Evolutionary conservation across 2,888 invertebrate species (phyloP), one percentile per base, ranked within the genome.

Genomic region (Protophormia terraenovae): DNA sequence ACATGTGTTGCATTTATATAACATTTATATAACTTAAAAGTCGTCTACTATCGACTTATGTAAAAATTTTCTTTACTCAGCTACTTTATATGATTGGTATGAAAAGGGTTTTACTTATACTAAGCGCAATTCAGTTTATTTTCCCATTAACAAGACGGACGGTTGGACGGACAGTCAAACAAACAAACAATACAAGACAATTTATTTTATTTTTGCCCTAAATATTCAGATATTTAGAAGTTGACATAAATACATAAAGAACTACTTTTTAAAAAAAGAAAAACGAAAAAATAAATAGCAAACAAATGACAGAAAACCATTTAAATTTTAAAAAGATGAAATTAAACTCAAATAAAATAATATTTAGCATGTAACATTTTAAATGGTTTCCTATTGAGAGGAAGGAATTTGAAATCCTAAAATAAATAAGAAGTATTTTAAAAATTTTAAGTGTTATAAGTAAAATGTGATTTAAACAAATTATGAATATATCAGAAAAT

Each of bases 61-160:
- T 14, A 53, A 53, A 16, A 6, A 12, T 32, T 35, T 22, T 67
- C 38, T 14, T 29, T 58, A 8, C 22, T 53, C 53, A 47, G 19
- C 58, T 50, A 27, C 41, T 60, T 75, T 50, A 4, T 53, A 60
- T 69, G 60, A 69, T 32, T 62, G 67, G 22, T 75, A 60, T 50
- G 50, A 29, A 67, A 76, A 75, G 53, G 60, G 27, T 41, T 81
- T 62, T 66, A 27, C n/a, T n/a, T n/a, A n/a, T n/a, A 47, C 47
- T 69, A 24, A 58, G 45, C 55, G 67, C 53, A 69, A 73, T 75
- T 69, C 50, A 60, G 58, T 67, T 75, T 81, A 60, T 75, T 66
- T 75, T 38, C 29, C 50, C 62, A 79, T 62, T 62, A 79, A 27
- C 50, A n/a, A 12, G 50, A 62, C 19, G 41, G n/a, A 78, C 78